Base-by-base conservation (phyloP, 1,140 invertebrate species). In the Drosophila sp. region DNA sequence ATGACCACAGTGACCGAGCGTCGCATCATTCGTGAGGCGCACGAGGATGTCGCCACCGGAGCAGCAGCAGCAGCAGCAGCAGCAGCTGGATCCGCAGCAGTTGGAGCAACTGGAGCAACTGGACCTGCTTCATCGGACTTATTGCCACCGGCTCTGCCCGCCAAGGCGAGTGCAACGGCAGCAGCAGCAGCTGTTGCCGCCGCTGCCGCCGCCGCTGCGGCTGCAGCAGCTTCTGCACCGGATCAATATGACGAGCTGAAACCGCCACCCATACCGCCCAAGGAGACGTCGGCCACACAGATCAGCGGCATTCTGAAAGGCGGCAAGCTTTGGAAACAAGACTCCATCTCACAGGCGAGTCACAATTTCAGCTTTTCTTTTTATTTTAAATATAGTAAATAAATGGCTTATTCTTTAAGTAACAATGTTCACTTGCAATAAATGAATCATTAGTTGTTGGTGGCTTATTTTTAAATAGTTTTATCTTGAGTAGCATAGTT, bases 1-100 rank as follows among this genome's bases (percentile, higher is more conserved):
- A 95, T 95, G 93, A 95, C 94, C 65, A 95, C 94, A 48, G 94
- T 95, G 36, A 95, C 94, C 59, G 94, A 95, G 84, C 92, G 94
- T 41, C 92, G 94, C 27, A 94, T 94, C 51, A 93, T 95, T 2
- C 93, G 94, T 0, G 94, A 94, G 70, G 77, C 89, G 38, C 76
- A 82, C 51, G 86, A 89, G 51, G 83, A 90, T 74, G 64, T 81
- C 69, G 67, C 61, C 1, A 48, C 50, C 25, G 34, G 51, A 5
- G 11, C 69, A 7, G 11, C 45, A 2, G n/a, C 46, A 7, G 27
- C 5, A 14, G 43, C 34, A 18, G 29, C 7, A 11, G 41, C 34
- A 8, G 61, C 9, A 9, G n/a, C 3, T 5, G 9, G 25, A 8
- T 51, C 9, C 6, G 32, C 3, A 5, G 14, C 21, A 16, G 13